Evolutionary conservation across 2,113 vertebrate species (phyloP), one percentile per base, ranked within the genome.

Genomic region (Nibea coibor): DNA sequence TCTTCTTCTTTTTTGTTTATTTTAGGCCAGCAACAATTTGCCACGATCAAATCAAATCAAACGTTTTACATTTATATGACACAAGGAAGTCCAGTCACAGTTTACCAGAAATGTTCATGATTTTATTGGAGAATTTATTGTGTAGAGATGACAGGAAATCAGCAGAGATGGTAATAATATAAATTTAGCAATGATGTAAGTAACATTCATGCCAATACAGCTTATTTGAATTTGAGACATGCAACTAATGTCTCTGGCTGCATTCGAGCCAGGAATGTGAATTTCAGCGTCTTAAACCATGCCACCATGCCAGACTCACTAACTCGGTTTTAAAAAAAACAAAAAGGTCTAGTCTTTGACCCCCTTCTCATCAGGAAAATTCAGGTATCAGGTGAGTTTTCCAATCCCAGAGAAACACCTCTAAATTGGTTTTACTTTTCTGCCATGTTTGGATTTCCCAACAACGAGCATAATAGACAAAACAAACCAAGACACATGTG

Each of bases 1-100:
- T 0, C 1, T 50, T 26, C 66, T 72, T 81, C 57, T 39, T 4
- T 0, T 2, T 54, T 70, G 53, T 81, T 67, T 87, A 39, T 69
- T 72, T 81, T 61, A 78, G 58, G 56, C 63, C 65, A 73, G 66
- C 67, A 72, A 43, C 8, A 7, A 17, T 83, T 82, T 65, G 61
- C 35, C 72, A 59, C 62, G 45, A 56, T 78, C 69, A 58, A 71
- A 80, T 69, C 31, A 70, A 62, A 15, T 71, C 20, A 28, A 48
- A 62, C 16, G 6, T 39, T 35, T 39, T 9, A 39, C 35, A 22
- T 73, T 69, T 31, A 75, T 19, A 31, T 48, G 31, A 67, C 31
- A 53, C 11, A 63, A 20, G 48, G 53, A 68, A 43, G 45, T 54
- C 61, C 58, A 42, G 48, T 50, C 20, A 6, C 10, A 28, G 31